A percentile compares a stretch with the other conserved stretches of the same genome.
These are phyloP conservation scores for Strigops habroptila DNA, from an alignment of 2,113 vertebrate species.

Conservation along the genomic window DNA sequence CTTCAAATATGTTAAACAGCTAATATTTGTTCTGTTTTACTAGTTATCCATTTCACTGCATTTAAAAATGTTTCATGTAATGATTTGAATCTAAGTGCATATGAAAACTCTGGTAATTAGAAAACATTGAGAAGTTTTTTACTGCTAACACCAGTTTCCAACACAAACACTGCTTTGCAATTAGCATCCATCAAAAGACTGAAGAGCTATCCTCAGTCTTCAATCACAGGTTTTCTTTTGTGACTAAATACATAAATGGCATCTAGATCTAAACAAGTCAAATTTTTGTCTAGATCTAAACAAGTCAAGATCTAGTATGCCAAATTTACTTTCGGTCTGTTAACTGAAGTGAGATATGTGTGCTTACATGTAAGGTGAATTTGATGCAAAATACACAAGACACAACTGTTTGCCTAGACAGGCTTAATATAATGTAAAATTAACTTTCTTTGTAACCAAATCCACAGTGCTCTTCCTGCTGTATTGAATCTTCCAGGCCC, in stretches of 20 bases:
- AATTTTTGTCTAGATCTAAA: background rate
- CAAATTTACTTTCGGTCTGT: background rate
- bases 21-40: background rate
- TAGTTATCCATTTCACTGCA: background rate
- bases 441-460: constrained; percentile 1
- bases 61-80: background rate
- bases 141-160: background rate
- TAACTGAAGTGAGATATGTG: background rate
- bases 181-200: background rate
- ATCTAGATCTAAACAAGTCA: background rate
- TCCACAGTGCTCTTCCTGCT: background rate
- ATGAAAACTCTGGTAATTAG: background rate
- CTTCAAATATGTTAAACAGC: background rate
- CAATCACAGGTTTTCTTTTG: background rate
- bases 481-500: background rate
- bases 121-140: background rate
- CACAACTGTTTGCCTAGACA: background rate
- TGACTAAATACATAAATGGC: background rate
- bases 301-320: background rate
- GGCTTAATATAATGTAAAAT: background rate
- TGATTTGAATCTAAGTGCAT: background rate
- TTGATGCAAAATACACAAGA: background rate
- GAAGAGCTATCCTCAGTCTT: background rate
- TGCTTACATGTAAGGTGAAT: background rate
- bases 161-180: background rate